Evolutionary conservation across 2,797 vertebrate genomes (phyloP).

Genomic region (Eulemur mongoz): DNA sequence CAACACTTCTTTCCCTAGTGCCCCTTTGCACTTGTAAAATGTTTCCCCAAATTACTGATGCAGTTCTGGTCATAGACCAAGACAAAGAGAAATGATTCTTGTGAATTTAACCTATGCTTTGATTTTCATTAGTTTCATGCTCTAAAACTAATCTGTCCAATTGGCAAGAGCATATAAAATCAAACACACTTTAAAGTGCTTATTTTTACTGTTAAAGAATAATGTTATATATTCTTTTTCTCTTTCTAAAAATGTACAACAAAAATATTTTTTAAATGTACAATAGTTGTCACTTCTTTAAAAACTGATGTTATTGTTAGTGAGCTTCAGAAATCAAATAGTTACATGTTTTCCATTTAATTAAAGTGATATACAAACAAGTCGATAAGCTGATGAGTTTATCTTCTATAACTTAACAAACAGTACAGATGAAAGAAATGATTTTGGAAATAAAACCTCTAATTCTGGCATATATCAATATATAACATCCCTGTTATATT

Average conservation of each 20-base stretch:
- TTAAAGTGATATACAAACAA: neutral
- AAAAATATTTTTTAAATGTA: neutral
- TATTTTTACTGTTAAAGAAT: slow-evolving; percentile 27
- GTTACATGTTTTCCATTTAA: neutral
- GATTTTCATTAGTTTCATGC: slow-evolving; percentile 4
- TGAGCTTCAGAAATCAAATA: slow-evolving; percentile 39
- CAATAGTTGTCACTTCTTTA: neutral
- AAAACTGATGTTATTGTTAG: neutral
- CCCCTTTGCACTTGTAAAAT: neutral
- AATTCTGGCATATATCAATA: neutral
- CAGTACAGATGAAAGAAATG: neutral
- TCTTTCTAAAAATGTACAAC: slow-evolving; percentile 4
- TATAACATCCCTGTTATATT: neutral
- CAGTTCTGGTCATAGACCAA: neutral
- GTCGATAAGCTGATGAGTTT: neutral
- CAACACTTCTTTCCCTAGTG: neutral
- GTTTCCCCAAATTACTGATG: neutral
- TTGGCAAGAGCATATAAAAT: neutral
- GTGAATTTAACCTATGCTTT: neutral
- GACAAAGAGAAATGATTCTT: neutral
- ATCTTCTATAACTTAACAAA: slow-evolving; percentile 2
- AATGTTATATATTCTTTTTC: neutral
- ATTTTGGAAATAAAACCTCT: neutral
- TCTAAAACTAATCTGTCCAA: neutral
- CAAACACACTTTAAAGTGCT: neutral